These are phyloP conservation scores for Actinostola sp. DNA, from an alignment of 92 coral and sea anemone species.

Conservation along the genomic window DNA sequence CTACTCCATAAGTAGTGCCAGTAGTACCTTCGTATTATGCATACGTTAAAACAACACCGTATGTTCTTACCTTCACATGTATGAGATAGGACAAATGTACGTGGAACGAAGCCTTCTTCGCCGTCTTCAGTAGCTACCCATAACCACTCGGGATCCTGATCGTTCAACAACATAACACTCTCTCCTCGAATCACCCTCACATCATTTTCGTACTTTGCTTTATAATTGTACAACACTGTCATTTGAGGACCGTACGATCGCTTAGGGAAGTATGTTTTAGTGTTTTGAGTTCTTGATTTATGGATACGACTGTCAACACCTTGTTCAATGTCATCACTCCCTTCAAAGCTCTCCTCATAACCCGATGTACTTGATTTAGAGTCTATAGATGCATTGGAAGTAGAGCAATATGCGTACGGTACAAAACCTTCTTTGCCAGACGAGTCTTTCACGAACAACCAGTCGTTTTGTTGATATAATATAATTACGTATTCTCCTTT, in stretches of 20 bases:
- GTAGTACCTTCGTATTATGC: too few relatives aligned
- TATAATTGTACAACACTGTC: conserved; percentile 74
- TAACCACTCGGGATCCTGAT: conserved; percentile 85
- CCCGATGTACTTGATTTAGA: conserved; percentile 83
- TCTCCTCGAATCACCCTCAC: conserved; percentile 80
- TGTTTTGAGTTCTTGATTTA: conserved; percentile 29
- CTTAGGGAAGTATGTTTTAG: conserved; percentile 79
- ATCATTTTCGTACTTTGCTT: conserved; percentile 80
- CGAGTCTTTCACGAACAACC: conserved; percentile 79
- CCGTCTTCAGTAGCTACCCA: conserved; percentile 83
- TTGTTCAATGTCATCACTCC: conserved; percentile 51
- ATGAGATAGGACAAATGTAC: conserved; percentile 77
- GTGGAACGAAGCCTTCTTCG: conserved; percentile 85
- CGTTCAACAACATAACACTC: conserved; percentile 78
- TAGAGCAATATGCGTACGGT: conserved; percentile 71
- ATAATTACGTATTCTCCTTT: conserved; percentile 72
- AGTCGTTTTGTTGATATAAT: conserved; percentile 78
- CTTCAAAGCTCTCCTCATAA: conserved; percentile 73
- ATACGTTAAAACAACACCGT: too few relatives aligned
- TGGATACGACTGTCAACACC: conserved; percentile 37
- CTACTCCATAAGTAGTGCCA: too few relatives aligned
- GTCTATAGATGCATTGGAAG: conserved; percentile 55
- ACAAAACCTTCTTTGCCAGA: conserved; percentile 77
- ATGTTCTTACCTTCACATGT: conserved; percentile 90
- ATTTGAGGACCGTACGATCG: conserved; percentile 83